phyloP scores from a whole-genome alignment of 1,140 invertebrate genomes.

The Acromyrmex heyeri region DNA sequence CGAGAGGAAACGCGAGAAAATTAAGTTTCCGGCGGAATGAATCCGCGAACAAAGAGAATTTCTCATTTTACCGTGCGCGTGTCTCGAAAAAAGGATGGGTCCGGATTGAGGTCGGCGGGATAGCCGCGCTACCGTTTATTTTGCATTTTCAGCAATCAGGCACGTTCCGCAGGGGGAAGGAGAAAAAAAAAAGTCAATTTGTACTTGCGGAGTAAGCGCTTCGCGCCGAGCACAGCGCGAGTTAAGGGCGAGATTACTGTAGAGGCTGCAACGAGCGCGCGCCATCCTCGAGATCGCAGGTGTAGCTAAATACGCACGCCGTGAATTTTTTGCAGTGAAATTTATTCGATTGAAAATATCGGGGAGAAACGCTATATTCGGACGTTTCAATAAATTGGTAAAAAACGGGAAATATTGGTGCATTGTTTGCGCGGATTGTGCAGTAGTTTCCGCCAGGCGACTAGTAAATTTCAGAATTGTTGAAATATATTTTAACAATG shows the following conservation, averaged over 20 bases:
- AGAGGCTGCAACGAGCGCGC: slow-evolving; percentile 10
- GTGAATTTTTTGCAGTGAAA: slow-evolving; percentile 43
- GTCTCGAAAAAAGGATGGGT: slow-evolving; percentile 9
- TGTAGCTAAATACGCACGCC: slow-evolving; percentile 49
- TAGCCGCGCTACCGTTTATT: slow-evolving; percentile 54
- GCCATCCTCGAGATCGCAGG: slow-evolving; percentile 47
- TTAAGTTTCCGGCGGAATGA: slow-evolving; percentile 59
- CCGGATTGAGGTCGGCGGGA: slow-evolving; percentile 56
- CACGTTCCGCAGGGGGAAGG: slow-evolving; percentile 23
- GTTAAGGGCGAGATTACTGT: slow-evolving; percentile 53
- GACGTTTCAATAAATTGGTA: slow-evolving; percentile 49
- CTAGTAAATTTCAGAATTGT: slow-evolving; percentile 12
- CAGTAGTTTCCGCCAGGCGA: slow-evolving; percentile 25
- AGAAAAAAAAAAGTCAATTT: slow-evolving; percentile 62
- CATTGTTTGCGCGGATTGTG: slow-evolving; percentile 13
- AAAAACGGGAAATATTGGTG: slow-evolving; percentile 30
- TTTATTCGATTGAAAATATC: slow-evolving; percentile 63
- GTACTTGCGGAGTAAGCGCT: slow-evolving; percentile 62
- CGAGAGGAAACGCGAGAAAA: slow-evolving; percentile 21
- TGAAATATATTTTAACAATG: slow-evolving; percentile 20
- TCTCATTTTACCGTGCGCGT: slow-evolving; percentile 22
- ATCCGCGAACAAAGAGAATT: slow-evolving; percentile 54
- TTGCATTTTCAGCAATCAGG: slow-evolving; percentile 63
- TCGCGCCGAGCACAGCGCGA: slow-evolving; percentile 20
- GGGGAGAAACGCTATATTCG: slow-evolving; percentile 16